Conservation (phyloP, 2,797 vertebrate genomes). For the Myoxocephalus aenaeus region DNA sequence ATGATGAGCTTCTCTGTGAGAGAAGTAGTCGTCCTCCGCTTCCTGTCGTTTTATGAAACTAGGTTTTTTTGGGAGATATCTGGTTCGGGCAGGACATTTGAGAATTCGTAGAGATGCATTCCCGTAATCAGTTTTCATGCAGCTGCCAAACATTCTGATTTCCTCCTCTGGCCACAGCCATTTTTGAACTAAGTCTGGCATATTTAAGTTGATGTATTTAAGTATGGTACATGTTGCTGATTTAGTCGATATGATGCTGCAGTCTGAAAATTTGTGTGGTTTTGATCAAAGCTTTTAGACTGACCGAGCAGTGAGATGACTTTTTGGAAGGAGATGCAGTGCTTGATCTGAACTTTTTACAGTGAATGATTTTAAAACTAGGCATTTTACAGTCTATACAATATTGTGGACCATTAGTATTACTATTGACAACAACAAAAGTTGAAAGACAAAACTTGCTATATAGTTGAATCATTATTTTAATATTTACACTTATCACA, state of each 20-base stretch:
- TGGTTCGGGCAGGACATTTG: background rate
- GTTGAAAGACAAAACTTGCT: too few species aligned
- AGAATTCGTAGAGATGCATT: background rate
- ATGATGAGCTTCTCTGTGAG: background rate
- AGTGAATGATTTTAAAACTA: too few species aligned
- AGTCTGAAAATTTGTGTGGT: background rate
- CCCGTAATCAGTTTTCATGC: slow-evolving; percentile 1
- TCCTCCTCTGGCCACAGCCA: background rate
- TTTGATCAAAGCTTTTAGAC: background rate
- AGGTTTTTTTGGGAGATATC: slow-evolving; percentile 1
- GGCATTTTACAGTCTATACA: too few species aligned
- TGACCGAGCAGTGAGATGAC: background rate
- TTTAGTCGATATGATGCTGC: background rate
- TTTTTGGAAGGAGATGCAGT: too few species aligned
- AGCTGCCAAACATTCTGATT: background rate
- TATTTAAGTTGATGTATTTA: background rate
- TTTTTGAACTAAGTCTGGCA: background rate
- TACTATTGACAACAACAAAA: too few species aligned
- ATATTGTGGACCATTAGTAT: too few species aligned
- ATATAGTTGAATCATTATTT: too few species aligned
- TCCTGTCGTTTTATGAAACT: background rate
- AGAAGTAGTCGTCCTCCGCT: background rate
- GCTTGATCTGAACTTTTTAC: too few species aligned
- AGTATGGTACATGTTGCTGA: background rate
- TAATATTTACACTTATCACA: too few species aligned